phyloP scores from a whole-genome alignment of 2,113 vertebrate species.

The Vicugna pacos region DNA sequence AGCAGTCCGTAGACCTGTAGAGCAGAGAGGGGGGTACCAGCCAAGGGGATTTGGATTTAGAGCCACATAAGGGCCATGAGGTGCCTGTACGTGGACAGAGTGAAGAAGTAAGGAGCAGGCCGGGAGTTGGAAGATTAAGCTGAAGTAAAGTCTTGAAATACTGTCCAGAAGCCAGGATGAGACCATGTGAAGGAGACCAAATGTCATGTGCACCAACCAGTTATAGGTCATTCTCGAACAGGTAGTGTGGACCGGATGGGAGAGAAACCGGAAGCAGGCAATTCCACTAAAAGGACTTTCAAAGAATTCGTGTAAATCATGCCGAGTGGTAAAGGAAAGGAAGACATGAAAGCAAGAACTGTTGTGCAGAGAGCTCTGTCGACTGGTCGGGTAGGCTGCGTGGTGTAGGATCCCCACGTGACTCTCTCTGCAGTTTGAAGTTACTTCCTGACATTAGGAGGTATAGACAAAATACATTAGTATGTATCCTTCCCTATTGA shows the following conservation, averaged over 20 bases:
- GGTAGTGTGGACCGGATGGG: fast-evolving
- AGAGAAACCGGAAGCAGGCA: not conserved
- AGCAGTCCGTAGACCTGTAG: not conserved
- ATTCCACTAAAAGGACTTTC: not conserved
- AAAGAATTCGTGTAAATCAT: not conserved
- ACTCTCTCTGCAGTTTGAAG: not conserved
- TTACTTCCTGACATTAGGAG: not conserved
- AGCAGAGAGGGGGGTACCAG: not conserved
- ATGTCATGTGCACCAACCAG: not conserved
- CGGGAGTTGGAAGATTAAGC: too few relatives aligned
- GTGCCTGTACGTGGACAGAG: not conserved
- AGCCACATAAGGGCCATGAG: not conserved
- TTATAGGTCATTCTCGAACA: not conserved
- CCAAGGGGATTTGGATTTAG: not conserved
- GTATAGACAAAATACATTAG: not conserved
- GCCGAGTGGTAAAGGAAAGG: not conserved
- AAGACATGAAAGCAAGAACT: not conserved
- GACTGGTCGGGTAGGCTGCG: not conserved
- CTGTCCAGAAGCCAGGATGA: not conserved
- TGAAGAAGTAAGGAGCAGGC: not conserved
- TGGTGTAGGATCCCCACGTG: not conserved
- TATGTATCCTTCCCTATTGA: not conserved
- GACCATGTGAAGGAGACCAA: not conserved
- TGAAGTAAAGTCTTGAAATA: not conserved
- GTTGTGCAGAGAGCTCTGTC: not conserved